phyloP scores from a whole-genome alignment of 1,140 invertebrate genomes.

The Anastatus disparis region DNA sequence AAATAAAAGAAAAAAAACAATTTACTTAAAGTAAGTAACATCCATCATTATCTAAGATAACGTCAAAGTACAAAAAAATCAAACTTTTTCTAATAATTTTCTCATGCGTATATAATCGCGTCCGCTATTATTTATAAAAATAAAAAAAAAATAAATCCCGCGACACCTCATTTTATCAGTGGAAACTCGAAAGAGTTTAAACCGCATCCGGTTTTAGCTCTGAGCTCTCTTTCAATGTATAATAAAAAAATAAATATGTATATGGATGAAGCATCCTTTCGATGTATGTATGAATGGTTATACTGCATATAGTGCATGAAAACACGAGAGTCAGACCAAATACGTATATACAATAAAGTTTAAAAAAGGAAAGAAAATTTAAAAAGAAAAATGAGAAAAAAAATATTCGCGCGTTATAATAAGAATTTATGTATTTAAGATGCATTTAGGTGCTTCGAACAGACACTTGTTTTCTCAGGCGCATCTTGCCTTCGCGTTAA shows the following conservation, averaged over 20 bases:
- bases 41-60: too few species aligned
- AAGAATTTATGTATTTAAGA: neutral
- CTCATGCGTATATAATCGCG: neutral
- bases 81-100: constrained; percentile 23
- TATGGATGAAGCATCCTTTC: too few species aligned
- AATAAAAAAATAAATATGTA: too few species aligned
- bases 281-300: too few species aligned
- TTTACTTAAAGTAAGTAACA: too few species aligned
- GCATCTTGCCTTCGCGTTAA: neutral
- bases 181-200: neutral
- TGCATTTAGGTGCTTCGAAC: constrained; percentile 9
- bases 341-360: neutral
- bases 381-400: neutral
- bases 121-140: too few species aligned
- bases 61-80: constrained; percentile 1
- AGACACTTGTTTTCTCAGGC: neutral
- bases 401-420: neutral
- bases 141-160: too few species aligned
- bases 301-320: too few species aligned
- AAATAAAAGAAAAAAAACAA: too few species aligned
- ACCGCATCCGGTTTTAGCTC: neutral
- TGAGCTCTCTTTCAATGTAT: neutral
- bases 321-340: too few species aligned
- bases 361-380: too few species aligned
- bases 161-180: constrained; percentile 19